Percentiles rank a stretch among this genome's conserved stretches.
Conservation (phyloP, 2,888 invertebrate species). For the Drosophila birchii region DNA sequence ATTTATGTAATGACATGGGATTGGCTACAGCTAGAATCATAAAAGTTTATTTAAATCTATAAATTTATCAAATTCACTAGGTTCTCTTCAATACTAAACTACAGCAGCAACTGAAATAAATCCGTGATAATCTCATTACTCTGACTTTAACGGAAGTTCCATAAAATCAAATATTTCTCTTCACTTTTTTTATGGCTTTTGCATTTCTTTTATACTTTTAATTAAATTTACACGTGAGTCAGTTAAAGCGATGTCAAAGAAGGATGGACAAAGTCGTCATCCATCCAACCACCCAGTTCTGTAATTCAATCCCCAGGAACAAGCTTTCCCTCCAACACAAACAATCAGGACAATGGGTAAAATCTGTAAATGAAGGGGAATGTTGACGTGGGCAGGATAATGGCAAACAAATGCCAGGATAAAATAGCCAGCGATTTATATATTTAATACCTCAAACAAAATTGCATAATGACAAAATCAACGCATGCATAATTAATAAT, state of each 20-base stretch:
- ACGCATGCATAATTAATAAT: slow-evolving; percentile 57
- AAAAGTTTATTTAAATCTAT: neutral
- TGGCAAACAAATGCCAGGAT: slow-evolving; percentile 18
- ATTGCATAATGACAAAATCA: slow-evolving; percentile 61
- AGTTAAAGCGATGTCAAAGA: slow-evolving; percentile 35
- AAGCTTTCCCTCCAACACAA: slow-evolving; percentile 31
- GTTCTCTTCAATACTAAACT: neutral
- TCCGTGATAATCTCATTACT: neutral
- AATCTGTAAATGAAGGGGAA: neutral
- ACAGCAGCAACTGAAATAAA: neutral
- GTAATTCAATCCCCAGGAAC: slow-evolving; percentile 36
- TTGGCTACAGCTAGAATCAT: neutral
- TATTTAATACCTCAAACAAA: slow-evolving; percentile 56
- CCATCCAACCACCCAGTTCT: slow-evolving; percentile 2
- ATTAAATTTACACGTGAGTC: slow-evolving; percentile 24
- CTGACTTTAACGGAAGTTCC: neutral
- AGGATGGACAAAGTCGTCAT: slow-evolving; percentile 8
- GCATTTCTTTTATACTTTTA: neutral
- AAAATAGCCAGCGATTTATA: slow-evolving; percentile 21
- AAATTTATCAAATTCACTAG: neutral
- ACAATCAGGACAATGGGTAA: slow-evolving; percentile 32
- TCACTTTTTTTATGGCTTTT: neutral
- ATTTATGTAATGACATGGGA: neutral
- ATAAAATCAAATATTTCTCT: neutral
- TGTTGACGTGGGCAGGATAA: slow-evolving; percentile 17